phyloP scores from a whole-genome alignment of 2,888 invertebrate genomes.

The Drosophila prostipennis region DNA sequence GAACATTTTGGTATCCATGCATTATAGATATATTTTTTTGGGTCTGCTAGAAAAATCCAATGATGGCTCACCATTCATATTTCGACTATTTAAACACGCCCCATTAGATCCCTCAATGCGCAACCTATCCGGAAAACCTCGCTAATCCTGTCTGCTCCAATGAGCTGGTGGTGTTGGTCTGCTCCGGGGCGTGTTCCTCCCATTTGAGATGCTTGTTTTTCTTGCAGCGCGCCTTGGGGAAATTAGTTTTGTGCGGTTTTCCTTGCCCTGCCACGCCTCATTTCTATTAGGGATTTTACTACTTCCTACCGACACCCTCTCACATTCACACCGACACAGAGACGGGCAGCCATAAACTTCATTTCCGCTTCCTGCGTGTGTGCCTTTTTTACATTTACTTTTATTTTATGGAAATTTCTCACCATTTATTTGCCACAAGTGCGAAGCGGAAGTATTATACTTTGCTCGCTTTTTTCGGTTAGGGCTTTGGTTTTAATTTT shows the following conservation, averaged over 20 bases:
- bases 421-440: constrained; percentile 77
- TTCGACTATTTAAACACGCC: constrained; percentile 22
- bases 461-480: constrained; percentile 34
- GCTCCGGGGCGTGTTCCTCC: constrained; percentile 28
- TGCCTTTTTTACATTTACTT: constrained; percentile 67
- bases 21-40: no score
- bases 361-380: constrained; percentile 38
- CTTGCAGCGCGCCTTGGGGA: constrained; percentile 76
- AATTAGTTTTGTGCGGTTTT: constrained; percentile 76
- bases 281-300: constrained; percentile 80
- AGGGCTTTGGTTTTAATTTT: constrained; percentile 52
- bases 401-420: constrained; percentile 79
- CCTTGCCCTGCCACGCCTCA: constrained; percentile 60
- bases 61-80: constrained; percentile 4
- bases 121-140: constrained; percentile 24
- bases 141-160: constrained; percentile 43
- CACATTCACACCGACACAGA: constrained; percentile 6
- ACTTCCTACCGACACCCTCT: constrained; percentile 67
- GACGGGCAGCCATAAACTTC: constrained; percentile 35
- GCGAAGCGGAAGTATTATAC: constrained; percentile 61
- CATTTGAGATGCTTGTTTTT: constrained; percentile 47
- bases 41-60: background rate
- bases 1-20: no score
- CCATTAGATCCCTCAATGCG: constrained; percentile 23
- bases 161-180: constrained; percentile 31